phyloP scores from a whole-genome alignment of 1,140 invertebrate species.

The Nilaparvata lugens region DNA sequence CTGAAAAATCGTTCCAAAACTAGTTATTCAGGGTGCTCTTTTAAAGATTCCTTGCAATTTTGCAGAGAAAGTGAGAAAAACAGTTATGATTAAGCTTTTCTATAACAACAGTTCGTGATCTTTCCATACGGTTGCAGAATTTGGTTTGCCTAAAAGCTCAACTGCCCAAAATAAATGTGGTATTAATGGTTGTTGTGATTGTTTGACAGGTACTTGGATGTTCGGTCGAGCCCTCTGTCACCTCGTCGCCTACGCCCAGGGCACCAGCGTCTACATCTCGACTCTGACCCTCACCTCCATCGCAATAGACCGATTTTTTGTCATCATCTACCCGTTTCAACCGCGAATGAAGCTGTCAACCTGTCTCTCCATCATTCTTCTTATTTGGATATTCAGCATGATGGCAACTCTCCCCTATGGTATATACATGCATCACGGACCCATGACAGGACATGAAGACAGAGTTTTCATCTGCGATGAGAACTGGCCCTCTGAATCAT shows the following conservation, averaged over 20 bases:
- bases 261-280: slow-evolving; percentile 90
- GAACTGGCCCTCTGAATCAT: slow-evolving; percentile 73
- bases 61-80: no score
- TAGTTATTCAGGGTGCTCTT: no score
- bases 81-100: no score
- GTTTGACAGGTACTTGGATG: slow-evolving; percentile 56
- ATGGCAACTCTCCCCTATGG: slow-evolving; percentile 87
- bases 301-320: slow-evolving; percentile 91
- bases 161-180: no score
- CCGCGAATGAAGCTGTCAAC: slow-evolving; percentile 80
- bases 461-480: slow-evolving; percentile 64
- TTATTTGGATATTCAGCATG: slow-evolving; percentile 84
- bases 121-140: no score
- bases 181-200: neutral
- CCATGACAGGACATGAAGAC: slow-evolving; percentile 35
- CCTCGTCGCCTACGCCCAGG: slow-evolving; percentile 86
- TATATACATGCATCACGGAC: slow-evolving; percentile 58
- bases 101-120: no score
- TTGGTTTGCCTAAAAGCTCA: no score
- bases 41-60: no score
- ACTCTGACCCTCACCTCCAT: slow-evolving; percentile 93
- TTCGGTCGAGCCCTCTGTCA: slow-evolving; percentile 84
- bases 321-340: slow-evolving; percentile 93
- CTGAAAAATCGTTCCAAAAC: no score
- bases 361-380: slow-evolving; percentile 73